Percentiles rank a stretch among this genome's conserved stretches.
These are phyloP conservation scores for Cancer borealis DNA, from an alignment of 2,888 invertebrate genomes.

Conservation along the genomic window DNA sequence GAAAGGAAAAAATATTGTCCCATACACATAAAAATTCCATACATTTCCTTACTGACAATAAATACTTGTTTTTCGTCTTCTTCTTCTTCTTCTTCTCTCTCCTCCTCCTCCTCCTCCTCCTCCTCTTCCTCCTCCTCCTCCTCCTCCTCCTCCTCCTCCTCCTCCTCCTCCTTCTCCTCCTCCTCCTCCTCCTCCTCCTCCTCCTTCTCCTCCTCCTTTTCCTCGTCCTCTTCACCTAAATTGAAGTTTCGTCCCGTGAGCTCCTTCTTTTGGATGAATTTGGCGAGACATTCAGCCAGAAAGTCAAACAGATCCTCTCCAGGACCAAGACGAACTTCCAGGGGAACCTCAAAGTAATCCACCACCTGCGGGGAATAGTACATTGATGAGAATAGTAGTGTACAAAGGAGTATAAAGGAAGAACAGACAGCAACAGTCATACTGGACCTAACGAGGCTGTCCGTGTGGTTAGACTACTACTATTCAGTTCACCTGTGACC, in stretches of 20 bases:
- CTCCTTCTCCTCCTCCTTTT: neutral
- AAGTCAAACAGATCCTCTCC: conserved; percentile 87
- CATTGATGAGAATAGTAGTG: neutral
- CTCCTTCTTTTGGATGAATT: conserved; percentile 85
- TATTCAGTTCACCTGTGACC: too few species aligned
- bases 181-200: neutral
- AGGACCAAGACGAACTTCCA: conserved; percentile 84
- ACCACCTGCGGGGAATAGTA: conserved; percentile 79
- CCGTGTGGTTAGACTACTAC: too few species aligned
- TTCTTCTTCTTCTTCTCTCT: too few species aligned
- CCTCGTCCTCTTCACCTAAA: conserved; percentile 44
- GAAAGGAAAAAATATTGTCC: too few species aligned
- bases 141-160: too few species aligned
- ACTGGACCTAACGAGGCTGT: too few species aligned
- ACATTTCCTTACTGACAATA: too few species aligned
- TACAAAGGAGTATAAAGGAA: too few species aligned
- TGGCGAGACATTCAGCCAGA: conserved; percentile 87
- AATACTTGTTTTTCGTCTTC: too few species aligned
- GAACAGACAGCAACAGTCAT: too few species aligned
- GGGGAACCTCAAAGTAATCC: conserved; percentile 82
- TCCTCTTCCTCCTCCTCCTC: neutral
- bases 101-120: neutral
- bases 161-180: neutral
- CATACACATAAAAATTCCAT: too few species aligned
- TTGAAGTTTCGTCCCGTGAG: conserved; percentile 53